A percentile compares a stretch with the other conserved stretches of the same genome.
phyloP scores from a whole-genome alignment of 2,888 invertebrate species.

The Ariolimax columbianus region DNA sequence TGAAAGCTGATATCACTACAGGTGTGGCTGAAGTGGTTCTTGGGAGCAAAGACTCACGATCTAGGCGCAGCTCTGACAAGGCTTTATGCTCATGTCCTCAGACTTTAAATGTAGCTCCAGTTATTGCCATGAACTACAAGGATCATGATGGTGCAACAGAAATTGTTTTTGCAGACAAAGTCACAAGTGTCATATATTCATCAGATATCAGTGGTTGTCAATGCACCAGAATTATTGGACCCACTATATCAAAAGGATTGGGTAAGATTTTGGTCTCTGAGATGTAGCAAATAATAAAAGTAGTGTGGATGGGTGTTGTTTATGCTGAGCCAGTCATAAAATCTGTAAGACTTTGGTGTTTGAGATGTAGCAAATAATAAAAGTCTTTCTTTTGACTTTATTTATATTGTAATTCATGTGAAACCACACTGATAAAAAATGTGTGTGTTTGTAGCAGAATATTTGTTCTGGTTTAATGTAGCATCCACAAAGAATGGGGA shows the following conservation, averaged over 20 bases:
- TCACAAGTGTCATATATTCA: conserved; percentile 58
- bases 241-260: conserved; percentile 36
- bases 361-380: background rate
- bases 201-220: conserved; percentile 65
- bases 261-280: conserved; percentile 50
- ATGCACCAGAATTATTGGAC: conserved; percentile 57
- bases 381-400: background rate
- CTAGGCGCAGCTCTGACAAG: conserved; percentile 22
- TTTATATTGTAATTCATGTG: too few species aligned
- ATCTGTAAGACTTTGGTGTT: background rate
- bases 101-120: conserved; percentile 83
- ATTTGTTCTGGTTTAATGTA: too few species aligned
- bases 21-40: conserved; percentile 41
- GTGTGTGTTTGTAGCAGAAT: too few species aligned
- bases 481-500: too few species aligned
- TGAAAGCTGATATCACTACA: conserved; percentile 47
- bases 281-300: background rate
- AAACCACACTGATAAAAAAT: too few species aligned
- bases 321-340: too few species aligned
- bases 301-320: too few species aligned
- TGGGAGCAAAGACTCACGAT: conserved; percentile 22
- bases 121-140: conserved; percentile 86
- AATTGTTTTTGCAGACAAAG: conserved; percentile 62
- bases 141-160: conserved; percentile 72
- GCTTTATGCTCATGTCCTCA: conserved; percentile 81